phyloP scores from a whole-genome alignment of 2,888 invertebrate species.

The Lycaena phlaeas region DNA sequence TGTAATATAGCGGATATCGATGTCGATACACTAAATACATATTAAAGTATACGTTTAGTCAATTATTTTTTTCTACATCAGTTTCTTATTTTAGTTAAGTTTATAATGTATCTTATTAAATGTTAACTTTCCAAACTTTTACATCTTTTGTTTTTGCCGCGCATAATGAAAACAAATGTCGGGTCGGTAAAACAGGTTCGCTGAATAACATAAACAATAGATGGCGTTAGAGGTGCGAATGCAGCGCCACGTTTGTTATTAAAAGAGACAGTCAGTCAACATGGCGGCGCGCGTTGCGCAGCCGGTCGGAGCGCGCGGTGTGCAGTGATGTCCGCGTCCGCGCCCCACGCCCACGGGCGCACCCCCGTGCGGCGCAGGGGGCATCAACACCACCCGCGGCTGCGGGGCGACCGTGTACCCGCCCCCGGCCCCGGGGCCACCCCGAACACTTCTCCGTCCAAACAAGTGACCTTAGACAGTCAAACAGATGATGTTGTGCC shows the following conservation, averaged over 20 bases:
- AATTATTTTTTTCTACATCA: too few relatives aligned
- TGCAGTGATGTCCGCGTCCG: constrained; percentile 73
- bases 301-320: constrained; percentile 54
- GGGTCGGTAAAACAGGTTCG: constrained; percentile 54
- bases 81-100: too few relatives aligned
- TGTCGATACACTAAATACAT: too few relatives aligned
- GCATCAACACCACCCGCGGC: constrained; percentile 83
- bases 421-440: constrained; percentile 55
- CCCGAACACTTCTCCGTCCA: constrained; percentile 50
- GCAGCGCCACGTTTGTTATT: constrained; percentile 47
- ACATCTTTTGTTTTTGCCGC: constrained; percentile 45
- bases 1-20: not conserved
- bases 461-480: constrained; percentile 58
- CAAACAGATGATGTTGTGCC: constrained; percentile 67
- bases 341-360: constrained; percentile 73
- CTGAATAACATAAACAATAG: constrained; percentile 37
- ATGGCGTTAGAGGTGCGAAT: constrained; percentile 47
- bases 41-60: too few relatives aligned
- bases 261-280: constrained; percentile 61
- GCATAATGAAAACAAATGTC: constrained; percentile 21
- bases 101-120: too few relatives aligned
- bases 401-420: constrained; percentile 73
- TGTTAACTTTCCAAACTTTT: too few relatives aligned
- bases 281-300: constrained; percentile 74
- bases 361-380: constrained; percentile 78